Base-by-base conservation (phyloP, 2,888 invertebrate species). In the Aspidiotus destructor region DNA sequence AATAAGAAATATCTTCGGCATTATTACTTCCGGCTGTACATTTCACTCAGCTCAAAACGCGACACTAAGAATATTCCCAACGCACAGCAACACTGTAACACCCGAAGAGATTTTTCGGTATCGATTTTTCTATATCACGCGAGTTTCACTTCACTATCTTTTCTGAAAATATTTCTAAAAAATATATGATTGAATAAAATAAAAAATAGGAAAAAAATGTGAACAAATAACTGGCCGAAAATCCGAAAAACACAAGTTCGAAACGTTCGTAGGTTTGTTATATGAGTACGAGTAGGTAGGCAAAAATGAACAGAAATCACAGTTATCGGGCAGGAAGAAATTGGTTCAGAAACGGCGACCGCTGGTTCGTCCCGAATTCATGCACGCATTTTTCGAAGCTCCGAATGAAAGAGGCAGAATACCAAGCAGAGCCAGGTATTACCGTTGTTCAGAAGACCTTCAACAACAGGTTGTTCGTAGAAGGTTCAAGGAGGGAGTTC, bases 1-100 rank as follows among this genome's bases (percentile, higher is more conserved):
- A 76, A 92, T 90, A 75, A 91, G 80, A 81, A 92, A 92, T 80
- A 92, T 92, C 84, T 92, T 92, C 83, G 92, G 92, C 92, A 92
- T 92, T 41, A 62, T 42, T 62, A 52, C 28, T 28, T 28, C 28
- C 28, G 52, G 44, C 62, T 28, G 16, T 52, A 62, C 52, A 62
- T 62, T 62, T 61, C 17, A n/a, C 60, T 16, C 13, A 60, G 52
- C 62, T 16, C 44, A 62, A 52, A 52, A 15, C 13, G 5, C 13
- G 13, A 52, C 52, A n/a, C 13, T 13, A 15, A n/a, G 13, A 15
- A 13, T 13, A 15, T n/a, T 15, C 13, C 52, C 52, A 52, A 13
- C 52, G 52, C 13, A 15, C 15, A 52, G 52, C 52, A 15, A 52
- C 13, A n/a, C 13, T 5, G 15, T n/a, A 15, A 52, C 13, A 52